These are phyloP conservation scores for Lytechinus variegatus DNA, from an alignment of 35 echinoderm and acorn worm species.

Conservation along the genomic window DNA sequence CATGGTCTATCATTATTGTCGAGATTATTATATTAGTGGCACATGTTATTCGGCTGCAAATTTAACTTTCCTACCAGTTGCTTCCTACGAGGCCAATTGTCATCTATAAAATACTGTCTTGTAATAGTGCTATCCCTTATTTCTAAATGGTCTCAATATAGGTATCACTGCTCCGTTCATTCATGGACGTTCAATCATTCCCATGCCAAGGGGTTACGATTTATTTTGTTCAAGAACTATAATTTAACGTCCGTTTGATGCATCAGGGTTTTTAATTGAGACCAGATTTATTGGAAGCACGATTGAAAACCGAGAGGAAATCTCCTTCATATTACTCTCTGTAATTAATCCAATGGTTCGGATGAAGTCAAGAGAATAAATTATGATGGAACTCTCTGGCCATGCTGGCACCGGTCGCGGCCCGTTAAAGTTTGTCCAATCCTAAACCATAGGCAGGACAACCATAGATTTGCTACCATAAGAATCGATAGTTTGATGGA, in stretches of 20 bases:
- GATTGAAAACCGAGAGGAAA: conserved; percentile 3
- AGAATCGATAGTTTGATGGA: neutral
- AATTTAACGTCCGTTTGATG: neutral
- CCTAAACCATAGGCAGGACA: neutral
- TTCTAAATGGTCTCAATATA: neutral
- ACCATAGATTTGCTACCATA: neutral
- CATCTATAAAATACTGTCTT: neutral
- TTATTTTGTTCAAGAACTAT: neutral
- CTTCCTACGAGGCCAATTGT: neutral
- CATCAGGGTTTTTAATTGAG: neutral
- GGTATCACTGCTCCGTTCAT: neutral
- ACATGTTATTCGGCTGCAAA: no score
- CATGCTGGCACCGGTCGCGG: neutral
- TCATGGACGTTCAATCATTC: neutral
- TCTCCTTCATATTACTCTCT: neutral
- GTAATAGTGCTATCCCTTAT: neutral
- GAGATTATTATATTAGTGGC: no score
- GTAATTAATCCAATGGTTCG: neutral
- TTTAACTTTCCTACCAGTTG: neutral
- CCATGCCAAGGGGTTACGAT: neutral
- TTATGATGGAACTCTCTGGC: neutral
- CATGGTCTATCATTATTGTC: no score
- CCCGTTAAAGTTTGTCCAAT: neutral
- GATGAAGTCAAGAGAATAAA: neutral
- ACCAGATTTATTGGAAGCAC: conserved; percentile 2